Evolutionary conservation across 2,113 vertebrate genomes (phyloP).

Genomic region (Rhineura floridana): DNA sequence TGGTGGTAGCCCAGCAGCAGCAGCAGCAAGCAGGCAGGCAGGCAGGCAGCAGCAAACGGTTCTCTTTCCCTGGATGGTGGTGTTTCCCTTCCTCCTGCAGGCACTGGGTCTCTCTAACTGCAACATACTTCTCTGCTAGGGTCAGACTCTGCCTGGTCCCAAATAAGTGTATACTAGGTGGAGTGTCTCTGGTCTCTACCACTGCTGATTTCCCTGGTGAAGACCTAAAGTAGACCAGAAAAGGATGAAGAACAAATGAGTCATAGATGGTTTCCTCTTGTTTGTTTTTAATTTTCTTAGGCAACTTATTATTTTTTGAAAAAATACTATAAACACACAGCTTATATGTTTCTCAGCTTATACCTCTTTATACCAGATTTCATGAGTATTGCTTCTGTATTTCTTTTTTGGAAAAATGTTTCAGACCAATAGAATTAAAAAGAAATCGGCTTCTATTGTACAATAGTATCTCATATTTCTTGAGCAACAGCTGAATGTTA

Average conservation of each 20-base stretch:
- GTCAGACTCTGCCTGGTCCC: slow-evolving; percentile 19
- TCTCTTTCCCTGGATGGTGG: too few relatives aligned
- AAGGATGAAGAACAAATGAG: neutral
- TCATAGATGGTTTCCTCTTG: neutral
- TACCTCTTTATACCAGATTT: neutral
- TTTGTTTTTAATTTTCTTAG: neutral
- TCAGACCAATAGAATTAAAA: neutral
- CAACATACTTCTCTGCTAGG: neutral
- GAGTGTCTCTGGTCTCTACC: neutral
- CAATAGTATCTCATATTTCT: neutral
- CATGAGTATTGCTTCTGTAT: neutral
- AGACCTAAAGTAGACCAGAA: neutral
- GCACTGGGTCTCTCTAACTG: too few relatives aligned
- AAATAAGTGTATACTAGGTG: neutral
- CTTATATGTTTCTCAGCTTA: neutral
- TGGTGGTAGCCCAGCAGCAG: too few relatives aligned
- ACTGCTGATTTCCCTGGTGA: neutral
- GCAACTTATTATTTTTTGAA: neutral
- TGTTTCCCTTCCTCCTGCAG: too few relatives aligned
- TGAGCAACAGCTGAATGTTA: slow-evolving; percentile 10
- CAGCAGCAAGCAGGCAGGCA: too few relatives aligned
- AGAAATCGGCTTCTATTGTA: neutral
- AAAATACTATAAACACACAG: neutral
- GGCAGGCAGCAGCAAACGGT: too few relatives aligned
- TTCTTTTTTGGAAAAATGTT: neutral